Evolutionary conservation across 2,888 invertebrate species (phyloP), one percentile per base, ranked within the genome.

Genomic region (Drosophila kuntzei): DNA sequence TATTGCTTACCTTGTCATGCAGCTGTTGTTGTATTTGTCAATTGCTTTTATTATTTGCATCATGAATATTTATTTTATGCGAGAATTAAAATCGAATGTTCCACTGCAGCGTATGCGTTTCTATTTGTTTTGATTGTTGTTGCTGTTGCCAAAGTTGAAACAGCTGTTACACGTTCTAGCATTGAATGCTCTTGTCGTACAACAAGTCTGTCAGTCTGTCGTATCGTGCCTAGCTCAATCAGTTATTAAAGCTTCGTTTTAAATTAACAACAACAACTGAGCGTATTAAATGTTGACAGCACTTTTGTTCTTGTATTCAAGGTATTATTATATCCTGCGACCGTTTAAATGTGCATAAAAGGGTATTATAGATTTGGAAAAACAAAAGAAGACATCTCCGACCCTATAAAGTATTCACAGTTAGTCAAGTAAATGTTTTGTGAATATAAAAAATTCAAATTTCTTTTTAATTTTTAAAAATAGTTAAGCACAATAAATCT

Each of bases 71-170:
- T 7, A 16, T 29, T 43, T 54, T 20, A 34, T 43, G 43, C 32
- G 9, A 53, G 18, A 22, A 51, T n/a, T n/a, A 27, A 32, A 49
- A 76, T 51, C n/a, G 47, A 46, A 55, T 68, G 29, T 58, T 61
- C 27, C 46, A n/a, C 25, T 22, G 25, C 36, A 36, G 47, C 9
- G 32, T 47, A 29, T 60, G 22, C 39, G 54, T 22, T 2, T n/a
- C n/a, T 22, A 5, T 63, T 58, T 53, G 29, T 61, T 74, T 53
- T 50, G n/a, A 37, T 51, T 59, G 27, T 25, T 62, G 25, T 58
- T 37, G 25, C 12, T 32, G 49, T 41, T 18, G 11, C 14, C 3
- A 20, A 18, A 29, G 32, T 2, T 29, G 14, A 25, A 16, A 27
- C 44, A 43, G 49, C 43, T 53, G 41, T 27, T 53, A 49, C 49